phyloP scores from a whole-genome alignment of 1,140 invertebrate species.

The Ostrea denselamellosa region DNA sequence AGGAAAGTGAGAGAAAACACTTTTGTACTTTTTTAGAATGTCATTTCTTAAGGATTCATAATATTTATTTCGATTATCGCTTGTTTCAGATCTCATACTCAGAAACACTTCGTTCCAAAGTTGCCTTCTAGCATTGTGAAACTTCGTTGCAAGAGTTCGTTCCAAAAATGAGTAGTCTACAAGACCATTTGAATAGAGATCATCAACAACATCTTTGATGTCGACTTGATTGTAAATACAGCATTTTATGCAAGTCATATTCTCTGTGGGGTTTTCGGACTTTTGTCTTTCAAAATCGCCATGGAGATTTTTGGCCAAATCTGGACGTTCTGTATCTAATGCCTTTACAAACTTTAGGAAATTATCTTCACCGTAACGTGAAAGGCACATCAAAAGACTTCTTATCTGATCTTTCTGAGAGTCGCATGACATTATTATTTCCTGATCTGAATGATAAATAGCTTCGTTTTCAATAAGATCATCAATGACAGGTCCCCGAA shows the following conservation, averaged over 20 bases:
- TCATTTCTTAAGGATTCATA: not conserved
- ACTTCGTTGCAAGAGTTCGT: not conserved
- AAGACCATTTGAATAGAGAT: not conserved
- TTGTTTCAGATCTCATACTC: not conserved
- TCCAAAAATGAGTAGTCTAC: not conserved
- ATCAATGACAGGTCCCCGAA: not conserved
- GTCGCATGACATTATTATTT: not conserved
- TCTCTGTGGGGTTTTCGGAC: not conserved
- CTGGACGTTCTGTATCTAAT: not conserved
- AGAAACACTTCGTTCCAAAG: not conserved
- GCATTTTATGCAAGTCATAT: not conserved
- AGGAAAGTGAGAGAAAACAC: not conserved
- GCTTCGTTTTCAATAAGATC: slow-evolving; percentile 1
- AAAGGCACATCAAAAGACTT: slow-evolving; percentile 1
- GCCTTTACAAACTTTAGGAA: not conserved
- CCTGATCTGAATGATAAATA: not conserved
- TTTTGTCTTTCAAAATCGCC: not conserved
- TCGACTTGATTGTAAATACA: not conserved
- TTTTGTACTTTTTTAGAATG: not conserved
- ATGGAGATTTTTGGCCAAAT: not conserved
- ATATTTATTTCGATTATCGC: not conserved
- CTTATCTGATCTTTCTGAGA: not conserved
- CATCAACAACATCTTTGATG: not conserved
- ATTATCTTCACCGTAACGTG: not conserved
- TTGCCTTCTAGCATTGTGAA: not conserved